Conservation (phyloP, 2,113 vertebrate genomes). For the Lichenostomus cassidix region DNA sequence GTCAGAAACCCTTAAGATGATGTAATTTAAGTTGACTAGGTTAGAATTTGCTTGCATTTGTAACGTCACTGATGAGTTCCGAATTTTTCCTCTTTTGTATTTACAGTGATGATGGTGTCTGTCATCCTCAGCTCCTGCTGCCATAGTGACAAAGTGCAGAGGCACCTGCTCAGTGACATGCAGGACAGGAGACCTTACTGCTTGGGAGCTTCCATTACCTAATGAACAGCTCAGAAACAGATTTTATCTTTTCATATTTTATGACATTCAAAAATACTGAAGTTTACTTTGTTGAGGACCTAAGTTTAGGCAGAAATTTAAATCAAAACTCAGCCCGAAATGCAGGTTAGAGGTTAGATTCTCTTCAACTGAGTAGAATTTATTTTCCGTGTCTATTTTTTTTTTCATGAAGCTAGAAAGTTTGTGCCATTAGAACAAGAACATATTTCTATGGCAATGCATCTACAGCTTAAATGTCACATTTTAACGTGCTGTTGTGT, state of each 20-base stretch:
- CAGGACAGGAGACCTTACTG: neutral
- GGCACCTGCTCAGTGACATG: neutral
- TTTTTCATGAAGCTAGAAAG: neutral
- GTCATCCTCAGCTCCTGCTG: neutral
- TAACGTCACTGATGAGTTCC: neutral
- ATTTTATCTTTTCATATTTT: neutral
- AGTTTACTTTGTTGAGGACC: neutral
- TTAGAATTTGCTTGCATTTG: constrained; percentile 3
- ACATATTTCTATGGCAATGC: neutral
- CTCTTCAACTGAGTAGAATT: neutral
- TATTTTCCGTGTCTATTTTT: neutral
- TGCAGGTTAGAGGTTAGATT: neutral
- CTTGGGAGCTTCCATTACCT: neutral
- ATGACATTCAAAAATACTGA: neutral
- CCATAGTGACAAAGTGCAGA: constrained; percentile 1
- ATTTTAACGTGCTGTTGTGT: neutral
- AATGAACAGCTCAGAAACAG: neutral
- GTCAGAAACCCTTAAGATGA: neutral
- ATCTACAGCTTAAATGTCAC: neutral
- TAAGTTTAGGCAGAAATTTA: constrained; percentile 21
- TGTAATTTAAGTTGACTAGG: neutral
- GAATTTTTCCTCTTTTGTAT: neutral
- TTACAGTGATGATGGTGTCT: neutral
- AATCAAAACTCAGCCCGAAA: constrained; percentile 3
- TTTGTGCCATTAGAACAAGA: neutral